These are phyloP conservation scores for Coptodon rendalli DNA, from an alignment of 2,113 vertebrate genomes.

Conservation along the genomic window DNA sequence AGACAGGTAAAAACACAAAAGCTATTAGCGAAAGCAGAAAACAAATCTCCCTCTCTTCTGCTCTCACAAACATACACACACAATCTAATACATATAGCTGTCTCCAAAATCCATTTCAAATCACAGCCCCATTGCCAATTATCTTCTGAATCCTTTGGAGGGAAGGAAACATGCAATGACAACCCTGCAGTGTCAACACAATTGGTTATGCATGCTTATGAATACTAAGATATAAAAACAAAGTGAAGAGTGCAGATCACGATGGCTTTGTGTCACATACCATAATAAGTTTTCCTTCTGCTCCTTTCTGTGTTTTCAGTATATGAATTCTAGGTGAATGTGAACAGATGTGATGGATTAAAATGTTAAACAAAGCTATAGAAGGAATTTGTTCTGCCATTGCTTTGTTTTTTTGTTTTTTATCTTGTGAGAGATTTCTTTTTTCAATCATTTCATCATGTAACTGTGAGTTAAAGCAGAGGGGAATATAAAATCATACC, in stretches of 20 bases:
- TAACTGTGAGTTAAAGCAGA: not conserved
- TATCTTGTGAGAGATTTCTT: accelerated
- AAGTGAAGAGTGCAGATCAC: not conserved
- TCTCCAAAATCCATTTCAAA: slow-evolving; percentile 30
- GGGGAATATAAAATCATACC: not conserved
- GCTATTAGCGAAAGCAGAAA: not conserved
- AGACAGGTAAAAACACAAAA: not conserved
- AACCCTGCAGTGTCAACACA: slow-evolving; percentile 27
- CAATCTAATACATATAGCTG: not conserved
- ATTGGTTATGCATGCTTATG: slow-evolving; percentile 58
- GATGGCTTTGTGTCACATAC: not conserved
- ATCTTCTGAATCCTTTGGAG: not conserved
- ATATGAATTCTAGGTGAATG: not conserved
- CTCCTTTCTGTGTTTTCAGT: not conserved
- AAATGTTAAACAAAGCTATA: not conserved
- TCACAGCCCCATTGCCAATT: slow-evolving; percentile 23
- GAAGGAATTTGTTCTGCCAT: not conserved
- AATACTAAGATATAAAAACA: slow-evolving; percentile 32
- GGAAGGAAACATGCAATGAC: slow-evolving; percentile 7
- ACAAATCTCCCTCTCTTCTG: not conserved
- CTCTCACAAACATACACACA: not conserved
- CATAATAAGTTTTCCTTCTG: not conserved
- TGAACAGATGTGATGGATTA: not conserved
- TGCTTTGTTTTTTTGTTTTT: not conserved
- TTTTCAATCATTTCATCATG: not conserved